Evolutionary conservation across 2,797 vertebrate species (phyloP), one percentile per base, ranked within the genome.

Genomic region (Coilia nasus): DNA sequence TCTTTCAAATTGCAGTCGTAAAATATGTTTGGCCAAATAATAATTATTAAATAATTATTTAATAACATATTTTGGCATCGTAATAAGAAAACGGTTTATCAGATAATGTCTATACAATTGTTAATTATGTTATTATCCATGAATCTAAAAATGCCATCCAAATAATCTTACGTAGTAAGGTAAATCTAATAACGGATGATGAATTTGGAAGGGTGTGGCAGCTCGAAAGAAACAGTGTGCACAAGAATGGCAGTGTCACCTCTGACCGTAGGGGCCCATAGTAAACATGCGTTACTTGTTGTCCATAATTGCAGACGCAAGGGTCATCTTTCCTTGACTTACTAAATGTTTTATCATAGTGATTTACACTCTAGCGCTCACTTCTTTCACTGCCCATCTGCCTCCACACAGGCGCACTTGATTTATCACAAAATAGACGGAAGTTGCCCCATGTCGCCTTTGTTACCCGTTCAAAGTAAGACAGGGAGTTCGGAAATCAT

Each of bases 321-420:
- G 47, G 44, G 85, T 84, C 89, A 89, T 89, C 83, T 88, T 94
- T 93, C 94, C 95, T 95, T 93, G 93, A 94, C 95, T 96, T 96
- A 94, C 94, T 95, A 93, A 95, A 93, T 93, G 90, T 95, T 94
- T 92, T 91, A 94, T 95, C 95, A 94, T 93, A 85, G 92, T 95
- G 95, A 96, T 95, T 95, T 95, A 94, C 87, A 64, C 86, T 85
- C 71, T 89, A 86, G 21, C 88, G 83, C 83, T 84, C 91, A 71
- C 64, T 2, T 71, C 89, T 89, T 92, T 92, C 92, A 93, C 62
- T 83, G 82, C 86, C 92, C 93, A 93, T 94, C 91, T 93, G 90
- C 91, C 83, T 86, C 87, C 87, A 87, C 88, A 86, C 87, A 87
- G 28, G 23, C 57, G 6, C 80, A 89, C 92, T 91, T 93, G 95